Percentiles rank a stretch among this genome's conserved stretches.
Evolutionary conservation across 2,888 invertebrate genomes (phyloP).

Genomic region (Xylocampa areola): DNA sequence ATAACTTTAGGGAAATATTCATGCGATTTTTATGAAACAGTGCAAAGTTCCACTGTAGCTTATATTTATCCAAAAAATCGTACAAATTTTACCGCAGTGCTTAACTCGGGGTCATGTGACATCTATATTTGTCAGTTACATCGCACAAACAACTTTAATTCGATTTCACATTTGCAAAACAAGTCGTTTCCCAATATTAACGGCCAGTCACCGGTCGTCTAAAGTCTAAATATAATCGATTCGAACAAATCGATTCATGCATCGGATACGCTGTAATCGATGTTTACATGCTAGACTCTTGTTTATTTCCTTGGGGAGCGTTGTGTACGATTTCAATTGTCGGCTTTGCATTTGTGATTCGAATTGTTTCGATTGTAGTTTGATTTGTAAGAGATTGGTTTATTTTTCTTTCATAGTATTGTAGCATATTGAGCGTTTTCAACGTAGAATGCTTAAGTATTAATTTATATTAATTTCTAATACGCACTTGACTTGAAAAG

Average conservation of each 20-base stretch:
- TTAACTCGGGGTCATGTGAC: neutral
- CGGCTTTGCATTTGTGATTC: conserved; percentile 3
- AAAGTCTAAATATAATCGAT: conserved; percentile 36
- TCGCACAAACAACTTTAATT: neutral
- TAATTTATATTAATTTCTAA: too few relatives aligned
- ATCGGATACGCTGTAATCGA: conserved; percentile 33
- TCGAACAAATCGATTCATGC: conserved; percentile 38
- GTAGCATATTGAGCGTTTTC: too few relatives aligned
- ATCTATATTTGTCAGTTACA: neutral
- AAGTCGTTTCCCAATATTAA: conserved; percentile 17
- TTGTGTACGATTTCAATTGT: conserved; percentile 19
- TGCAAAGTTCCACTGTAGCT: too few relatives aligned
- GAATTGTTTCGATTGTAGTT: conserved; percentile 5
- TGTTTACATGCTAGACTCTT: conserved; percentile 35
- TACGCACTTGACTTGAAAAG: too few relatives aligned
- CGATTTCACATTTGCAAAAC: conserved; percentile 6
- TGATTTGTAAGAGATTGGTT: neutral
- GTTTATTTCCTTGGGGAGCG: conserved; percentile 43
- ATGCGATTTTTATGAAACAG: too few relatives aligned
- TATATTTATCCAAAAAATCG: too few relatives aligned
- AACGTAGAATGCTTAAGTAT: too few relatives aligned
- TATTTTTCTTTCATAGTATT: too few relatives aligned
- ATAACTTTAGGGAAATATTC: too few relatives aligned
- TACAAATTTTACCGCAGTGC: too few relatives aligned
- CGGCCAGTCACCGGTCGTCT: conserved; percentile 10